Percentiles rank a stretch among this genome's conserved stretches.
Evolutionary conservation across 2,113 vertebrate species (phyloP).

Genomic region (Pachycephala philippinensis): DNA sequence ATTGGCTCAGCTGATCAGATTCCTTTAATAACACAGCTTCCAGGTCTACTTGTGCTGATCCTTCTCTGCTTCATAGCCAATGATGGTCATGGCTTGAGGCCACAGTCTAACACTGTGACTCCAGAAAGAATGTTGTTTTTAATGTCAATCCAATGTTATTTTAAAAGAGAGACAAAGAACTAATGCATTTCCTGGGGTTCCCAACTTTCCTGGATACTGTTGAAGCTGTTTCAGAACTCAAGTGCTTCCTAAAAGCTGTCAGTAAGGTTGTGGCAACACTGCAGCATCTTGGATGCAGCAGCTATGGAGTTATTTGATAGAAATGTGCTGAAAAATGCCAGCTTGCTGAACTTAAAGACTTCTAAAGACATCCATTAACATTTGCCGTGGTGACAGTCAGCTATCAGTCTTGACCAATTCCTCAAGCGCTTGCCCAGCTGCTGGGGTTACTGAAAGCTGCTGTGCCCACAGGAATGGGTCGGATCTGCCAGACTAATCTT

Average conservation of each 20-base stretch:
- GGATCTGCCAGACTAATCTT: not conserved
- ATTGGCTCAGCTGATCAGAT: slow-evolving; percentile 55
- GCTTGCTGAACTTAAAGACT: not conserved
- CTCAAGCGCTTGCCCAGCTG: not conserved
- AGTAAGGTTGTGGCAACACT: not conserved
- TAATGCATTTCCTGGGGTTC: slow-evolving; percentile 9
- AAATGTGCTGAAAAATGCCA: not conserved
- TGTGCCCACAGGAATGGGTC: not conserved
- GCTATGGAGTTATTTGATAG: not conserved
- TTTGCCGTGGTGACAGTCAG: not conserved
- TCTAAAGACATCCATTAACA: not conserved
- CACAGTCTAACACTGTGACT: not conserved
- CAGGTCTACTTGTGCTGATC: slow-evolving; percentile 4
- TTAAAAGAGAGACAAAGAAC: not conserved
- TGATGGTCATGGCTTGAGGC: slow-evolving; percentile 44
- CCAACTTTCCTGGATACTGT: not conserved
- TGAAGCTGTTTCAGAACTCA: not conserved
- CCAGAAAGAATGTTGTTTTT: not conserved
- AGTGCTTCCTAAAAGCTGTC: not conserved
- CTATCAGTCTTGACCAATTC: not conserved
- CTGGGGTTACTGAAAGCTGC: not conserved
- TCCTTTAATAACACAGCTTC: slow-evolving; percentile 49
- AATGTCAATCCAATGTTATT: not conserved
- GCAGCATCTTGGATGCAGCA: not conserved
- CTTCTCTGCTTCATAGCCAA: slow-evolving; percentile 22